Base-by-base conservation (phyloP, 2,113 vertebrate species). In the Forbesichthys papilliferus region DNA sequence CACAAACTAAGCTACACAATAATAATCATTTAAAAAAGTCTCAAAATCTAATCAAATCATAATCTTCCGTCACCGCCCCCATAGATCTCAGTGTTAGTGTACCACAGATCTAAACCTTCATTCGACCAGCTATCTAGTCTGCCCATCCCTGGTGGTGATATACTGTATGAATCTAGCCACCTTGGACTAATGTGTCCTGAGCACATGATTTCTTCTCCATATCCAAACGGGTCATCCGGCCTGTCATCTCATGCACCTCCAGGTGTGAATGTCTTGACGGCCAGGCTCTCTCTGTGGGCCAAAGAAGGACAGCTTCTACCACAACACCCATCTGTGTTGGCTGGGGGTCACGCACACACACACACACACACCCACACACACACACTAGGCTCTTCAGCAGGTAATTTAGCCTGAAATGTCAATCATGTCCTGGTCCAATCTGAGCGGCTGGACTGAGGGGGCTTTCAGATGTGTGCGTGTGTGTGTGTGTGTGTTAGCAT, bases 381-480 rank as follows among this genome's bases (percentile, higher is more conserved):
- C 33, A 62, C 63, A 64, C 65, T 55, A 54, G 53, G 69, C 56
- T 77, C 66, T 52, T 71, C 70, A 54, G 76, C 77, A 84, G 73
- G 79, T 87, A 66, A 85, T 86, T 88, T 82, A 79, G 68, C 46
- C 82, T 66, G 51, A 84, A 59, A 83, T 57, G 80, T 89, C 89
- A 86, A 90, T 92, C 86, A 82, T 67, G 36, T 63, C 42, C 12
- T 74, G 66, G 77, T 74, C 77, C 75, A 69, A 81, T 77, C 73
- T 87, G 82, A 73, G 65, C 61, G 36, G 66, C 62, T 49, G 14
- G 68, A 80, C 57, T 74, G 54, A 71, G 71, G 74, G 6, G 36
- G 69, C 59, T 64, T 58, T 67, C 73, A 81, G 62, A 8, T 49
- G 61, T 58, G 61, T 58, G 14, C 54, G 63, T 63, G 46, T 63